Percentiles rank a stretch among this genome's conserved stretches.
phyloP scores from a whole-genome alignment of 2,888 invertebrate species.

The Candidula unifasciata region DNA sequence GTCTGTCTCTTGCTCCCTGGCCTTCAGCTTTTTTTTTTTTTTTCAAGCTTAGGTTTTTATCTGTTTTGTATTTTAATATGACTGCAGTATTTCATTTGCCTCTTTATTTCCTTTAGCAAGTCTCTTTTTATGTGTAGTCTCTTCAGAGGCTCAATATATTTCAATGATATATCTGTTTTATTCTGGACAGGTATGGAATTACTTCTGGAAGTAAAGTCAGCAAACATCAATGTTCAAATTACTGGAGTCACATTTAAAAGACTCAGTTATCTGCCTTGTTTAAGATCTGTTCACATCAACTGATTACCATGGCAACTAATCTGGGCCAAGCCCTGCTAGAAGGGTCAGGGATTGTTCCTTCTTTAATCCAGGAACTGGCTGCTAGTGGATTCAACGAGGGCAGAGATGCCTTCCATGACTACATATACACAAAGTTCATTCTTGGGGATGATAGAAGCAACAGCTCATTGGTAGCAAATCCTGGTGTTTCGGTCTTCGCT shows the following conservation, averaged over 20 bases:
- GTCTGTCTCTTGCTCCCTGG: no score
- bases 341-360: slow-evolving; percentile 28
- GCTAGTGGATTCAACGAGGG: slow-evolving; percentile 37
- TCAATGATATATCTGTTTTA: no score
- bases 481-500: slow-evolving; percentile 35
- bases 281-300: not conserved
- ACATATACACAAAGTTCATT: slow-evolving; percentile 47
- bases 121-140: no score
- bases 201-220: no score
- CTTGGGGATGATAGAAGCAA: slow-evolving; percentile 35
- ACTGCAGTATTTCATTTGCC: no score
- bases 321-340: slow-evolving; percentile 44
- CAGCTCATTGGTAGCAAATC: not conserved
- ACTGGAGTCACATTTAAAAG: not conserved
- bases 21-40: no score
- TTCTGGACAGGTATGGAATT: no score
- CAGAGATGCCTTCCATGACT: slow-evolving; percentile 48
- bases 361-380: slow-evolving; percentile 47
- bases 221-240: not conserved
- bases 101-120: no score
- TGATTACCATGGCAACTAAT: slow-evolving; percentile 37
- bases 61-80: no score
- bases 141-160: no score
- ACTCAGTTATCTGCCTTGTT: not conserved
- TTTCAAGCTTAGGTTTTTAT: no score